Conservation (phyloP, 2,797 vertebrate species). For the Odontamblyopus lacepedii region DNA sequence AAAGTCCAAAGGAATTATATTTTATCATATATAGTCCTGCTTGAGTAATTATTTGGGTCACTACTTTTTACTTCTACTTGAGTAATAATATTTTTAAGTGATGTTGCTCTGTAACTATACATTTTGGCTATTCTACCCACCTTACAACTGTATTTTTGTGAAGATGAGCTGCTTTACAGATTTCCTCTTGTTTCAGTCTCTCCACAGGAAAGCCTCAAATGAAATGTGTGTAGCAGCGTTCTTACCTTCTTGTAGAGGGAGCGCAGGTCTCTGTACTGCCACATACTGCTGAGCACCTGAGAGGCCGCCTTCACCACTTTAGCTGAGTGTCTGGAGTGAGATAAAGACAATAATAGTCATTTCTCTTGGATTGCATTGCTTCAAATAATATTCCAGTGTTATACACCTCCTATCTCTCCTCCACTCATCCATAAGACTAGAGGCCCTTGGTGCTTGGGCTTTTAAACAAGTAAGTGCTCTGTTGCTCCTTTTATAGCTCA, state of each 20-base stretch:
- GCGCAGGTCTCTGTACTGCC: conserved; percentile 99
- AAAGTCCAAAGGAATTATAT: no score
- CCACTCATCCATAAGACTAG: conserved; percentile 22
- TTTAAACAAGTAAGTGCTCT: conserved; percentile 32
- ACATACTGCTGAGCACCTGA: conserved; percentile 99
- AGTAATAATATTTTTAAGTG: no score
- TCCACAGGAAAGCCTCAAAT: background rate
- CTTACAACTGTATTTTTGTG: no score
- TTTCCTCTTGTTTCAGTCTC: no score
- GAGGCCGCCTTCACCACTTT: conserved; percentile 99
- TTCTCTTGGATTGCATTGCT: conserved; percentile 24
- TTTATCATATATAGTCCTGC: no score
- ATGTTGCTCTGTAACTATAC: no score
- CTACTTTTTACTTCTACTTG: no score
- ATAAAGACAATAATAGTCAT: conserved; percentile 33
- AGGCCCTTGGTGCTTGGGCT: conserved; percentile 28
- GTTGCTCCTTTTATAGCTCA: conserved; percentile 44
- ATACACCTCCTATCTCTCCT: conserved; percentile 25
- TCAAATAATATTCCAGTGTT: conserved; percentile 28
- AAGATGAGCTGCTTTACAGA: no score
- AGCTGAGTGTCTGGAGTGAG: conserved; percentile 88
- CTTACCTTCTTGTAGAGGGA: conserved; percentile 99
- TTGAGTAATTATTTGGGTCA: no score
- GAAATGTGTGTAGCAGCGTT: conserved; percentile 2
- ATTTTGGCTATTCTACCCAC: no score